These are phyloP conservation scores for Catalaphyllia jardinei DNA, from an alignment of 64 coral and sea anemone species.

Conservation along the genomic window DNA sequence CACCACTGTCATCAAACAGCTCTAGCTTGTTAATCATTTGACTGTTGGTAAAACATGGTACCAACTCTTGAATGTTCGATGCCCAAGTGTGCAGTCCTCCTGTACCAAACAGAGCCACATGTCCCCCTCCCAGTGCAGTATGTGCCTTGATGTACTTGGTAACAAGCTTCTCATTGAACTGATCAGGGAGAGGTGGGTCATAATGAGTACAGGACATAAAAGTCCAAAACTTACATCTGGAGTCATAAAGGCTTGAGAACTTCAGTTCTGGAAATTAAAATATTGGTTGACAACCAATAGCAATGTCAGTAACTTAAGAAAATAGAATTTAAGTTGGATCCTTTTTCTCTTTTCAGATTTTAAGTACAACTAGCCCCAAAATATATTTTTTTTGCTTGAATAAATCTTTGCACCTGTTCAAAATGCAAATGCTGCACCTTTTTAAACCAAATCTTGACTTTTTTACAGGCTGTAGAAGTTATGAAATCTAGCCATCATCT, in stretches of 20 bases:
- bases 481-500: no score
- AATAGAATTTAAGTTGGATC: no score
- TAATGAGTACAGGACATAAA: slow-evolving; percentile 98
- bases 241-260: slow-evolving; percentile 69
- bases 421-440: no score
- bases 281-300: no score
- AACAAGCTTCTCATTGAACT: slow-evolving; percentile 73
- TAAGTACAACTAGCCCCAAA: no score
- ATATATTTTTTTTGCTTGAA: no score
- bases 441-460: no score
- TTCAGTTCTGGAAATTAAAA: slow-evolving; percentile 65
- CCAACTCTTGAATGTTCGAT: slow-evolving; percentile 69
- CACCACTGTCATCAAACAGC: slow-evolving; percentile 96
- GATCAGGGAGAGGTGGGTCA: slow-evolving; percentile 70
- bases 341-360: no score
- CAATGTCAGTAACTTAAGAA: no score
- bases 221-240: slow-evolving; percentile 90
- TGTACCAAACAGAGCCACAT: slow-evolving; percentile 90
- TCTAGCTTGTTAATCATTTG: slow-evolving; percentile 77
- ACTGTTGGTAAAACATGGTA: slow-evolving; percentile 80
- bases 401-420: no score
- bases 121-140: slow-evolving; percentile 90
- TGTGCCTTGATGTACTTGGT: slow-evolving; percentile 87
- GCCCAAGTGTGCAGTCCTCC: slow-evolving; percentile 97
- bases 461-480: no score